Evolutionary conservation across 1,140 invertebrate genomes (phyloP).

Genomic region (Choristoneura fumiferana): DNA sequence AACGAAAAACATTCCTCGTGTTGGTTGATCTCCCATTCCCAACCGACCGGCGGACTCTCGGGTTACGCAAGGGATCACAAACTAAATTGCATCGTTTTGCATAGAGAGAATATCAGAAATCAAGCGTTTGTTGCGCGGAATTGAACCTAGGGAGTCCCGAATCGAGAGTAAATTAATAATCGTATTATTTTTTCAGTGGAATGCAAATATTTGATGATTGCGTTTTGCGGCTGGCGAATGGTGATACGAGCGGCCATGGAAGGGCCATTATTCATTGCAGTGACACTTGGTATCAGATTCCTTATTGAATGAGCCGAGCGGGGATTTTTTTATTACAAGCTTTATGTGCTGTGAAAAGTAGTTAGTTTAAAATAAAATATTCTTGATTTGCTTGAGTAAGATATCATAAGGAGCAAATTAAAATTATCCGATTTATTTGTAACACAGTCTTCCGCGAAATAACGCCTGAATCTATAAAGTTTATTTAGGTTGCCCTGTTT

Average conservation of each 20-base stretch:
- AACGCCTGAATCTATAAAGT: too few species aligned
- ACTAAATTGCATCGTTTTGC: conserved; percentile 61
- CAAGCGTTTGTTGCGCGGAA: conserved; percentile 20
- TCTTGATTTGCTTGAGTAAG: too few species aligned
- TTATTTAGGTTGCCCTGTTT: too few species aligned
- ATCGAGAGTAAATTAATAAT: conserved; percentile 75
- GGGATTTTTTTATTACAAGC: too few species aligned
- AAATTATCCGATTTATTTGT: too few species aligned
- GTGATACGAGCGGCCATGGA: conserved; percentile 51
- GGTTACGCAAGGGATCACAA: conserved; percentile 35
- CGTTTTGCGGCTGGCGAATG: conserved; percentile 52
- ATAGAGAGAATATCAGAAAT: conserved; percentile 64
- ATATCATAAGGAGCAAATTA: too few species aligned
- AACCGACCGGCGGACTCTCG: not conserved
- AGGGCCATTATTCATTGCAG: conserved; percentile 19
- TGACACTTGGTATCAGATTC: not conserved
- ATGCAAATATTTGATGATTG: conserved; percentile 75
- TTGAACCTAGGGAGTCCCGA: conserved; percentile 28
- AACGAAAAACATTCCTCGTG: not conserved
- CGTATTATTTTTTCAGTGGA: conserved; percentile 73
- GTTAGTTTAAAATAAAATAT: too few species aligned
- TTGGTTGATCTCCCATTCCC: not conserved
- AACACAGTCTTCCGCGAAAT: too few species aligned
- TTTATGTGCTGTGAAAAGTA: too few species aligned
- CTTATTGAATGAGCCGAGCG: too few species aligned